Conservation (phyloP, 1,140 invertebrate genomes). For the Condylostylus longicornis region DNA sequence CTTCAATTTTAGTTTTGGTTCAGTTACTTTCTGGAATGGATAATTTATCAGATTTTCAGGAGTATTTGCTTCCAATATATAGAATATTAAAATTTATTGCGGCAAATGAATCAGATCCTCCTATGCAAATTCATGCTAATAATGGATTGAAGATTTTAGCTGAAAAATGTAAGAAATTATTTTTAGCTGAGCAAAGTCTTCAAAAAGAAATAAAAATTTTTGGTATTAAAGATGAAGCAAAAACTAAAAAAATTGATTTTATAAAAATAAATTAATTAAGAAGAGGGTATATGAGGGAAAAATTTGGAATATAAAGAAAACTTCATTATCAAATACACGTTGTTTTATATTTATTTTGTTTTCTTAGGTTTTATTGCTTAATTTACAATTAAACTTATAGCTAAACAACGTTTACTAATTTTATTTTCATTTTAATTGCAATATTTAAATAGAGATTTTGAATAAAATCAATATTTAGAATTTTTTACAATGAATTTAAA, state of each 20-base stretch:
- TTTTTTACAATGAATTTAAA: too few species aligned
- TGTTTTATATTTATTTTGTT: too few species aligned
- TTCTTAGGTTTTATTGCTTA: too few species aligned
- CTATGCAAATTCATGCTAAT: constrained; percentile 49
- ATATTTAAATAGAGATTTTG: too few species aligned
- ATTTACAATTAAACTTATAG: too few species aligned
- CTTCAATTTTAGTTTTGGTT: constrained; percentile 51
- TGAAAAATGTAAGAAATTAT: constrained; percentile 41
- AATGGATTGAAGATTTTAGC: constrained; percentile 54
- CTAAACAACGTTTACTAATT: too few species aligned
- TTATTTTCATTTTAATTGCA: too few species aligned
- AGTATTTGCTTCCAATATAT: constrained; percentile 47
- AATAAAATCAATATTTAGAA: too few species aligned
- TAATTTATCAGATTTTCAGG: constrained; percentile 42
- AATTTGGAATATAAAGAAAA: too few species aligned
- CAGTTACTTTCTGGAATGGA: constrained; percentile 53
- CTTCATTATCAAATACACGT: too few species aligned
- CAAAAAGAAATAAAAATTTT: constrained; percentile 43
- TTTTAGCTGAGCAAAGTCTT: constrained; percentile 39
- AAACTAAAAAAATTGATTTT: constrained; percentile 14
- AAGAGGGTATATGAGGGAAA: too few species aligned
- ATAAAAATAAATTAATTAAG: constrained; percentile 17
- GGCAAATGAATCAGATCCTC: constrained; percentile 45
- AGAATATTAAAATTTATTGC: constrained; percentile 44
- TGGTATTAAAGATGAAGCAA: constrained; percentile 15